These are phyloP conservation scores for Rhincodon typus DNA, from an alignment of 2,797 vertebrate species.

Conservation along the genomic window DNA sequence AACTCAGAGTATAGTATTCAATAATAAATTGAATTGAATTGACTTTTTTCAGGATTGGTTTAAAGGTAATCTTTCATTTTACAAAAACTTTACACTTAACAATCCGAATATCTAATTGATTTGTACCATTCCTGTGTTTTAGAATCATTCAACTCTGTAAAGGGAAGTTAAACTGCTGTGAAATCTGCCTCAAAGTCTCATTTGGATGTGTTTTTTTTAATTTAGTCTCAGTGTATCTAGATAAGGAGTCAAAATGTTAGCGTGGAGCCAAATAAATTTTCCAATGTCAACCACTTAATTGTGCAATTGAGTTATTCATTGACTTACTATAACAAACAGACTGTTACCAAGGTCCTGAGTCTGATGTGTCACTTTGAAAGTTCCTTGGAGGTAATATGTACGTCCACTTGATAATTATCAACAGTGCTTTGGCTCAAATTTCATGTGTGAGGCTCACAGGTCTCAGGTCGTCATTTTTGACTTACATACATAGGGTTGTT, in stretches of 20 bases:
- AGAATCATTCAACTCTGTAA: not conserved
- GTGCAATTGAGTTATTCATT: constrained; percentile 18
- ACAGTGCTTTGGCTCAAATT: not conserved
- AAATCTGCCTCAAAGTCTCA: not conserved
- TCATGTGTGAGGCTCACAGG: not conserved
- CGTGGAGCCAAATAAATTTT: not conserved
- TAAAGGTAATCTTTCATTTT: not conserved
- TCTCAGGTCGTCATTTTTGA: not conserved
- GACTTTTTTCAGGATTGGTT: not conserved
- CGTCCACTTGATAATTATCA: constrained; percentile 12
- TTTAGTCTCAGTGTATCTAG: not conserved
- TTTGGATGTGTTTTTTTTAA: not conserved
- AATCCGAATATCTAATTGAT: not conserved
- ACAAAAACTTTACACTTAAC: not conserved
- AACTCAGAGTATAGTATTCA: not conserved
- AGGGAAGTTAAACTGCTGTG: not conserved
- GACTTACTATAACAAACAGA: not conserved
- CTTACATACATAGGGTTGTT: not conserved
- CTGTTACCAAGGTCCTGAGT: not conserved
- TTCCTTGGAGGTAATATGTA: too few relatives aligned
- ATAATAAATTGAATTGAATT: not conserved
- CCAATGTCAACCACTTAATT: constrained; percentile 1
- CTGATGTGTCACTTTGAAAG: constrained; percentile 13
- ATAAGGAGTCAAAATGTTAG: constrained; percentile 28
- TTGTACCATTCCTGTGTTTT: not conserved